These are phyloP conservation scores for Thereva nobilitata DNA, from an alignment of 2,888 invertebrate species.

Conservation along the genomic window DNA sequence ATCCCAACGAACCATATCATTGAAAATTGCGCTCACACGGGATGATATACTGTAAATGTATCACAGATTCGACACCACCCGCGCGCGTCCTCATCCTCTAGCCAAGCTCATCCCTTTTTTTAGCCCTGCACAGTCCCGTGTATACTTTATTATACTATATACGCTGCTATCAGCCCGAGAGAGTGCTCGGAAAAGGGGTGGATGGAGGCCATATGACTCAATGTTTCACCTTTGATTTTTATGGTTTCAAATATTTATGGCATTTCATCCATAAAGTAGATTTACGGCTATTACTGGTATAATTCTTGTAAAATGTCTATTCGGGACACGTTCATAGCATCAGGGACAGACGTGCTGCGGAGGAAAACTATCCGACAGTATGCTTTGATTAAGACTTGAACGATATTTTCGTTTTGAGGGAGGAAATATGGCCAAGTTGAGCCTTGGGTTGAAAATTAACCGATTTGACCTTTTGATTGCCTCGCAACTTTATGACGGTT, in stretches of 20 bases:
- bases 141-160: too few relatives aligned
- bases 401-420: neutral
- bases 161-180: neutral
- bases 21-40: slow-evolving; percentile 8
- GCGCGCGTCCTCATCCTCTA: slow-evolving; percentile 3
- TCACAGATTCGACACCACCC: slow-evolving; percentile 29
- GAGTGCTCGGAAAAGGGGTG: neutral
- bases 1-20: slow-evolving; percentile 11
- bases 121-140: too few relatives aligned
- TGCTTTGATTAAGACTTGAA: slow-evolving; percentile 27
- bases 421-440: too few relatives aligned
- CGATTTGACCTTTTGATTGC: too few relatives aligned
- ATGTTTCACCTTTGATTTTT: slow-evolving; percentile 35
- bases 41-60: slow-evolving; percentile 17
- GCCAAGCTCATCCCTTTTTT: too few relatives aligned
- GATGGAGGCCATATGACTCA: slow-evolving; percentile 7
- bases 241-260: slow-evolving; percentile 36
- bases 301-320: slow-evolving; percentile 33
- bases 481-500: too few relatives aligned
- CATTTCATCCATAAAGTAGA: slow-evolving; percentile 30
- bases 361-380: slow-evolving; percentile 15
- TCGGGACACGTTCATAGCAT: slow-evolving; percentile 31
- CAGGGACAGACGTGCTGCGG: slow-evolving; percentile 25
- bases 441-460: too few relatives aligned
- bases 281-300: slow-evolving; percentile 30